Base-by-base conservation (phyloP, 2,888 invertebrate genomes). In the Trilocha varians region DNA sequence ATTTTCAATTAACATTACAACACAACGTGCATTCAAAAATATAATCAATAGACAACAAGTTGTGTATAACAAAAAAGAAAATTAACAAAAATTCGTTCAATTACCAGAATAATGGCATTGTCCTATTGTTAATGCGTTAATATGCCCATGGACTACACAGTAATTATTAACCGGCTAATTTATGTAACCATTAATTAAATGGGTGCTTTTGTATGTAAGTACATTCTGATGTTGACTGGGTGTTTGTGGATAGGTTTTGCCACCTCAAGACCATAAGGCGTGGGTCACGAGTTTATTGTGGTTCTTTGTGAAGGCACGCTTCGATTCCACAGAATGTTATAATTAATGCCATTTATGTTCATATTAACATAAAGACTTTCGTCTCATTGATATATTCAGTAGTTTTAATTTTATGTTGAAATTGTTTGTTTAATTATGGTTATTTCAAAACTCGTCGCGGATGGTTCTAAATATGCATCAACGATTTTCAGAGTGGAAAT, bases 241-340 rank as follows among this genome's bases (percentile, higher is more conserved):
- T 25, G 11, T 25, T 25, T 11, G 25, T 11, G 25, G 25, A 25
- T 25, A 25, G 25, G 34, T 43, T 44, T 50, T 43, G 37, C 40
- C 32, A 46, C 45, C 44, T 43, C 50, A 47, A 11, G 47, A 48
- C 65, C 72, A 70, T 72, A 75, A 62, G 73, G 74, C 53, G 67
- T 55, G 40, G 54, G 59, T 63, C 65, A 65, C 63, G 62, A 55
- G 53, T 40, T 41, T 61, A 64, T 73, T 69, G 68, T 70, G 52
- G 40, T 49, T 49, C 47, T 42, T 53, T 54, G 55, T 50, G 56
- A 47, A 49, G 50, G 57, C 62, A 62, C 53, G 52, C 49, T 59
- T 57, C 67, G 64, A 69, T 65, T 60, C 52, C 50, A 25, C 11
- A 25, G 6, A 9, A 11, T 25, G 11, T 25, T 25, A 5, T 25